These are phyloP conservation scores for Gyps fulvus DNA, from an alignment of 2,113 vertebrate species.

Conservation along the genomic window DNA sequence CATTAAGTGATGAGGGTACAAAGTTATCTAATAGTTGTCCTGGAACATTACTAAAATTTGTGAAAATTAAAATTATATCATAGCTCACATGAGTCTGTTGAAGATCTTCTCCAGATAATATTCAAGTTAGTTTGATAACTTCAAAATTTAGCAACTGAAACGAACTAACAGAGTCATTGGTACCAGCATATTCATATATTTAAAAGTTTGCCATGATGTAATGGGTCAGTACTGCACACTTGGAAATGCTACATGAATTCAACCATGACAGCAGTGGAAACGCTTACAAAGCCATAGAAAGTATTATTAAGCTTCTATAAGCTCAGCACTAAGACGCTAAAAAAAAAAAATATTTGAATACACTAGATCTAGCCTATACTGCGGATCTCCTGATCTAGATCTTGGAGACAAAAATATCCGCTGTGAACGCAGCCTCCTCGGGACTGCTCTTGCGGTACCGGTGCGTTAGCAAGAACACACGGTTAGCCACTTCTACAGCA, in stretches of 20 bases:
- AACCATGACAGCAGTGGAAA: neutral
- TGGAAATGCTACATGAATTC: neutral
- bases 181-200: neutral
- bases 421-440: neutral
- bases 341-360: neutral
- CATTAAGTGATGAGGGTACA: neutral
- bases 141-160: neutral
- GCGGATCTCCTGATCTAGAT: constrained; percentile 10
- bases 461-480: neutral
- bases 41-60: neutral
- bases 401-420: neutral
- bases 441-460: neutral
- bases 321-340: neutral
- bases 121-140: neutral
- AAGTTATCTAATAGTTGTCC: neutral
- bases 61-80: neutral
- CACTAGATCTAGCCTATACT: neutral
- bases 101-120: neutral
- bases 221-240: neutral
- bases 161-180: rapidly evolving
- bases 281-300: neutral
- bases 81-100: rapidly evolving
- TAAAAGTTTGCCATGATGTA: constrained; percentile 14
- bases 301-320: neutral
- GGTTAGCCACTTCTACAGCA: neutral